A percentile compares a stretch with the other conserved stretches of the same genome.
Conservation (phyloP, 2,888 invertebrate species). For the Epinotia brunnichana region DNA sequence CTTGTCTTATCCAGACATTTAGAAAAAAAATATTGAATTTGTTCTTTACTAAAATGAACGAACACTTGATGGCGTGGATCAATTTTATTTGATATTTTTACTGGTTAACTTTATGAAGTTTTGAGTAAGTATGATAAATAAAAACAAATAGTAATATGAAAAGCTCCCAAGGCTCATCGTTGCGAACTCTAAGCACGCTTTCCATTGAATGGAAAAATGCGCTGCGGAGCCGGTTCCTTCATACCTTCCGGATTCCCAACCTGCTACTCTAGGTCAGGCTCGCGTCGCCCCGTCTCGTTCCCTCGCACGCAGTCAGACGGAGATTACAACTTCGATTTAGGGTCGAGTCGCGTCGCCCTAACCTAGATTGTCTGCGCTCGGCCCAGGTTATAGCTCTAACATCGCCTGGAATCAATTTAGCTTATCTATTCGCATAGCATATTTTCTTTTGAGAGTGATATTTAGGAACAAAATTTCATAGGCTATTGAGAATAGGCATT, state of each 20-base stretch:
- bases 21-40: too few species aligned
- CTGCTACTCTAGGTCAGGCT: constrained; percentile 80
- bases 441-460: neutral
- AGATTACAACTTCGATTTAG: constrained; percentile 75
- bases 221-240: constrained; percentile 77
- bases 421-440: constrained; percentile 13
- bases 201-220: constrained; percentile 83
- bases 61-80: neutral
- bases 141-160: neutral
- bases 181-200: constrained; percentile 73
- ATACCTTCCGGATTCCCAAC: constrained; percentile 83
- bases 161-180: constrained; percentile 53
- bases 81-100: neutral
- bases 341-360: constrained; percentile 82
- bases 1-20: too few species aligned
- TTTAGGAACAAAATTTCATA: neutral
- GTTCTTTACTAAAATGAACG: neutral
- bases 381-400: constrained; percentile 64
- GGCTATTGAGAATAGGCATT: too few species aligned
- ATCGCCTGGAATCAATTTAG: constrained; percentile 43
- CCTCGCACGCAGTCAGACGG: constrained; percentile 60
- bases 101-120: neutral
- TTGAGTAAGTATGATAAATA: neutral
- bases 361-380: constrained; percentile 76
- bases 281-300: constrained; percentile 65